Evolutionary conservation across 1,140 invertebrate genomes (phyloP), one percentile per base, ranked within the genome.

Genomic region (Zaprionus ornatus): DNA sequence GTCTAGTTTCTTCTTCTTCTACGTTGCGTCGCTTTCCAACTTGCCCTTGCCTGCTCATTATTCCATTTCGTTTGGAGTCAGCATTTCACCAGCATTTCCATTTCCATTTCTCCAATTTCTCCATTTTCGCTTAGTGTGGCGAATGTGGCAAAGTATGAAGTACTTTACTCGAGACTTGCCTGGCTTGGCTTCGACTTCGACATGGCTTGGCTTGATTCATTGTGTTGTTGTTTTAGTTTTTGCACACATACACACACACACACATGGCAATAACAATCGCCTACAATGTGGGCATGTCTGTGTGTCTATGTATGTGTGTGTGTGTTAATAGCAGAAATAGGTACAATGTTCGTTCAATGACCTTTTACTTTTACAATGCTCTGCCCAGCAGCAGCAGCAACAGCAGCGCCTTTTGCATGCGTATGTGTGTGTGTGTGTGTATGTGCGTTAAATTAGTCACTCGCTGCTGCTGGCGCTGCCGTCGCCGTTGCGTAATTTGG

Each of bases 341-440:
- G 84, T 88, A 87, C 84, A 87, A 88, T 84, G 71, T 88, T 79
- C 85, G 84, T 90, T 80, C 84, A 88, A 84, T 90, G 84, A 88
- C 85, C 80, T 90, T 90, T 88, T 90, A 90, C 80, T 81, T 88
- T 88, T 84, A 80, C 85, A 88, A 68, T 81, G 79, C 74, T 75
- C 61, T 56, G 19, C 29, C 48, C 55, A 48, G 37, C 48, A 17
- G 48, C 17, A 21, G 15, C 37, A n/a, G 15, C 37, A n/a, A 4
- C 40, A 42, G 40, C 40, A 45, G n/a, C 40, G 40, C 40, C 40
- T 17, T 45, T 6, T 65, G 40, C 32, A 27, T 52, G 21, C 19
- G 13, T 52, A 9, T 45, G n/a, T 29, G 27, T 80, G 19, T 29
- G 23, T 72, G 32, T 57, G 40, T 66, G n/a, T 40, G 23, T 54